phyloP scores from a whole-genome alignment of 2,797 vertebrate species.

The Caiman crocodilus region DNA sequence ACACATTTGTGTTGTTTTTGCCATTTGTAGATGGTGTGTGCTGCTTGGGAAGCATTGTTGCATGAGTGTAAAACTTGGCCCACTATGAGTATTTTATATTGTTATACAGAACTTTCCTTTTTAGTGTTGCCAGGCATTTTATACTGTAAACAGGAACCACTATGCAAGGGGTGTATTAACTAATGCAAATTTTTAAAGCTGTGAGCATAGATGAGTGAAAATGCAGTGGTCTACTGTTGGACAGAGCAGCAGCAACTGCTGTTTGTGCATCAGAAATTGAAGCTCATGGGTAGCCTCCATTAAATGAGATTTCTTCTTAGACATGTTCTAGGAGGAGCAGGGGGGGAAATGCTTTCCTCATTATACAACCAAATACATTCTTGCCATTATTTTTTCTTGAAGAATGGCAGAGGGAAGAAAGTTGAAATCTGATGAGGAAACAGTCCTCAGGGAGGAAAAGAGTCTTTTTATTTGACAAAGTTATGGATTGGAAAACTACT shows the following conservation, averaged over 20 bases:
- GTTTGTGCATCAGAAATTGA: neutral
- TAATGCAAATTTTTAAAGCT: neutral
- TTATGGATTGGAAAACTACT: too few relatives aligned
- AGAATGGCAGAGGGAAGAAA: neutral
- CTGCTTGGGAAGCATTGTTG: fast-evolving
- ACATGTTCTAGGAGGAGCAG: neutral
- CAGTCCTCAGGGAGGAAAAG: neutral
- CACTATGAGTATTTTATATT: neutral
- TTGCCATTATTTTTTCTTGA: neutral
- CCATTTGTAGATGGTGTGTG: neutral
- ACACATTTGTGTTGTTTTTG: neutral
- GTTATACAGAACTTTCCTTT: neutral
- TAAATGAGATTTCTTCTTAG: neutral
- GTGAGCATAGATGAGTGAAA: neutral
- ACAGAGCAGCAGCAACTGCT: neutral
- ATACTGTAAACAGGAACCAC: neutral
- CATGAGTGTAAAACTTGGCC: neutral
- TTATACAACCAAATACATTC: neutral
- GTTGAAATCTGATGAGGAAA: neutral
- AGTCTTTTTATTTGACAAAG: neutral
- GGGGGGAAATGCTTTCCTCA: fast-evolving
- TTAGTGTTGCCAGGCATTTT: neutral
- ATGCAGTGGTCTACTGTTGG: neutral
- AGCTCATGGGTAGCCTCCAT: fast-evolving
- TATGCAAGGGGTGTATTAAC: neutral